Evolutionary conservation across 2,113 vertebrate genomes (phyloP).

Genomic region (Etheostoma spectabile): DNA sequence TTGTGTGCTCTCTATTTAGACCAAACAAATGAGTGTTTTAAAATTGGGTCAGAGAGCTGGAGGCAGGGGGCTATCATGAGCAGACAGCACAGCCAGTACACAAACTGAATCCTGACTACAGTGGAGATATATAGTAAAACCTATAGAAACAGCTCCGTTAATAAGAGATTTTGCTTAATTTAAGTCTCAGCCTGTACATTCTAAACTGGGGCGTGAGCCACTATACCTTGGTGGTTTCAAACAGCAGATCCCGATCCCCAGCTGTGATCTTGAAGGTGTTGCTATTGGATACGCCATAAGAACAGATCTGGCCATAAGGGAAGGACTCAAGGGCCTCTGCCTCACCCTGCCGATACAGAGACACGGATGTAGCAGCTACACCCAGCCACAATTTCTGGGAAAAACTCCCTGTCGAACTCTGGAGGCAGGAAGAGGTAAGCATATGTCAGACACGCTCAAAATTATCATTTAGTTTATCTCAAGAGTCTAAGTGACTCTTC

Average conservation of each 20-base stretch:
- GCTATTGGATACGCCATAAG: slow-evolving; percentile 90
- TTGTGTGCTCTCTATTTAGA: slow-evolving; percentile 73
- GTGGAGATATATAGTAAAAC: background rate
- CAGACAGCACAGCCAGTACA: slow-evolving; percentile 36
- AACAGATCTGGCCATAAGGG: slow-evolving; percentile 91
- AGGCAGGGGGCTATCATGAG: slow-evolving; percentile 41
- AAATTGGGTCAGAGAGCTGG: slow-evolving; percentile 62
- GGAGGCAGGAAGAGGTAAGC: slow-evolving; percentile 36
- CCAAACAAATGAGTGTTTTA: slow-evolving; percentile 72
- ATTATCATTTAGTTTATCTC: background rate
- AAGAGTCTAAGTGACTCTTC: background rate
- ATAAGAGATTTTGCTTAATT: background rate
- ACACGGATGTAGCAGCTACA: slow-evolving; percentile 89
- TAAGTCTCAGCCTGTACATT: background rate
- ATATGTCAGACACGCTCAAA: slow-evolving; percentile 31
- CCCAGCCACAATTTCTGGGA: slow-evolving; percentile 92
- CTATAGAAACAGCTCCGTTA: slow-evolving; percentile 7
- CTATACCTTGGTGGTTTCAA: slow-evolving; percentile 91
- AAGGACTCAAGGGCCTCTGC: slow-evolving; percentile 91
- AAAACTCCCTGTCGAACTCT: slow-evolving; percentile 87
- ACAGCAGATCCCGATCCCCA: slow-evolving; percentile 89
- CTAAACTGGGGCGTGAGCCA: background rate
- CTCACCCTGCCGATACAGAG: slow-evolving; percentile 91
- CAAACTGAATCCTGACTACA: slow-evolving; percentile 2
- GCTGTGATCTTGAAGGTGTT: slow-evolving; percentile 91